Base-by-base conservation (phyloP, 2,888 invertebrate genomes). In the Leucoma salicis region DNA sequence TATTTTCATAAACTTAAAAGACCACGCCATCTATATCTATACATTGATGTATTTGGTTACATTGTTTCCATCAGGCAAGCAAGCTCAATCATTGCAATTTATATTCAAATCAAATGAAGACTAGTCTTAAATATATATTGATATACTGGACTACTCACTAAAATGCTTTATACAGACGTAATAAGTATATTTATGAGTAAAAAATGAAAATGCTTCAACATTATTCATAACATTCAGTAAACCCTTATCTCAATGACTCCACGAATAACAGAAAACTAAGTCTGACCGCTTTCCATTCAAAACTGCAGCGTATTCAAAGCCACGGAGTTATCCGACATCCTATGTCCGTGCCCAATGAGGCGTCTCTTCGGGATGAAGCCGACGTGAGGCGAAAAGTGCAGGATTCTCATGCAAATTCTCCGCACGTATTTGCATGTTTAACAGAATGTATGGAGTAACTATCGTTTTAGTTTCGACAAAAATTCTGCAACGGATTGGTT, bases 321-420 rank as follows among this genome's bases (percentile, higher is more conserved):
- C n/a, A 27, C 25, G 11, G 25, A 35, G 43, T 43, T 43, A 39
- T 39, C 27, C 39, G 28, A 14, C 24, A 28, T 39, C 16, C 27
- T 13, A 31, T 28, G 49, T 44, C 35, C 24, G 47, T 29, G 14
- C 15, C 43, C 50, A 48, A 50, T 53, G 57, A 61, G 46, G 50
- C 50, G 28, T 25, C 14, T 37, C 48, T 32, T 31, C 35, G 50
- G 39, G 52, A 49, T 43, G 49, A 49, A 54, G 34, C 43, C 43
- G 42, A 29, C 41, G 49, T 18, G 44, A 51, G 50, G 48, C 49
- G 59, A 70, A 69, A 68, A 72, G 64, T 69, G 61, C 52, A 44
- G 64, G 49, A 73, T 72, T 73, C 68, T 63, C 42, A 71, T 73
- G 72, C 66, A 70, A 73, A 72, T 71, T 46, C 48, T 11, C 35